A percentile compares a stretch with the other conserved stretches of the same genome.
phyloP scores from a whole-genome alignment of 2,888 invertebrate genomes.

The Schizotus pectinicornis region DNA sequence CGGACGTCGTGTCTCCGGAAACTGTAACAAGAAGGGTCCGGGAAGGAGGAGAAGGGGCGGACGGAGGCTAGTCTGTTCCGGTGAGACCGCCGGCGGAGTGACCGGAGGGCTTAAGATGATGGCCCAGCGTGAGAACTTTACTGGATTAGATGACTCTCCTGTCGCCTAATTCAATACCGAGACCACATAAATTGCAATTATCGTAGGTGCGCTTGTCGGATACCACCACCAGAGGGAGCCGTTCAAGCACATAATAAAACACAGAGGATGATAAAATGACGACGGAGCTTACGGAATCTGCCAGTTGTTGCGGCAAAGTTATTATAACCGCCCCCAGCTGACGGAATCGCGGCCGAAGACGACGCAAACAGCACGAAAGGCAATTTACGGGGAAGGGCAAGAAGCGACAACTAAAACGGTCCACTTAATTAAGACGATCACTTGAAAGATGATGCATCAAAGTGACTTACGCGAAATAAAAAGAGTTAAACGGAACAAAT shows the following conservation, averaged over 20 bases:
- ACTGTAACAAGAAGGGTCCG: slow-evolving; percentile 18
- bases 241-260: slow-evolving; percentile 19
- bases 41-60: neutral
- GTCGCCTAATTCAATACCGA: slow-evolving; percentile 33
- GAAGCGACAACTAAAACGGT: too few species aligned
- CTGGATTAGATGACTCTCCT: slow-evolving; percentile 35
- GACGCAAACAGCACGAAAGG: too few species aligned
- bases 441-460: too few species aligned
- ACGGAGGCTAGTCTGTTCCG: slow-evolving; percentile 19
- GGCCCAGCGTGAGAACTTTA: slow-evolving; percentile 30
- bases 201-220: slow-evolving; percentile 23
- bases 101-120: slow-evolving; percentile 35
- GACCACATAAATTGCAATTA: slow-evolving; percentile 34
- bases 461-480: too few species aligned
- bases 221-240: too few species aligned
- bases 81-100: slow-evolving; percentile 30
- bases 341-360: too few species aligned
- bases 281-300: slow-evolving; percentile 4
- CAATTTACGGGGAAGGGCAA: too few species aligned
- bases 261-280: slow-evolving; percentile 17
- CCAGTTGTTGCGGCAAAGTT: too few species aligned
- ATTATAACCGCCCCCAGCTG: too few species aligned
- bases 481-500: too few species aligned
- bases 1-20: slow-evolving; percentile 28
- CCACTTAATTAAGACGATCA: too few species aligned